Evolutionary conservation across 2,888 invertebrate species (phyloP).

Genomic region (Dolichomitus sp.): DNA sequence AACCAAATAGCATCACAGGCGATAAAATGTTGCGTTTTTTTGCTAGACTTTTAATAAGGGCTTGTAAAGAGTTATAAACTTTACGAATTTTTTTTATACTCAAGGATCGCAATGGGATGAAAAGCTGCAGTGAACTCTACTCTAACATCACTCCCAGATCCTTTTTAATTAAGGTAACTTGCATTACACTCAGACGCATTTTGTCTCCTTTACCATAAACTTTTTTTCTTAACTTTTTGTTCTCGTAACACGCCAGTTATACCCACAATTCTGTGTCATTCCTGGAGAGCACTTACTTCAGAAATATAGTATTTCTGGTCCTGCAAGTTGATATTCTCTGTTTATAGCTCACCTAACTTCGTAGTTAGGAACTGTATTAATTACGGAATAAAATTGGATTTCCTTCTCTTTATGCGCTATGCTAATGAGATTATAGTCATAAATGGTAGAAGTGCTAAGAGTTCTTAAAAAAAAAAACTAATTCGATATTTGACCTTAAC

Average conservation of each 20-base stretch:
- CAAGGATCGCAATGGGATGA: neutral
- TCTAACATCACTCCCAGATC: neutral
- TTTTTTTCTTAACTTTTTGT: slow-evolving; percentile 19
- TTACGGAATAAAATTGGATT: slow-evolving; percentile 13
- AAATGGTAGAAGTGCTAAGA: slow-evolving; percentile 11
- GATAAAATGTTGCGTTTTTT: no score
- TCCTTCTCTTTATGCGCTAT: slow-evolving; percentile 15
- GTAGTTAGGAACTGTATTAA: slow-evolving; percentile 19
- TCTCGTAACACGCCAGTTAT: slow-evolving; percentile 10
- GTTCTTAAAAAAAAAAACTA: neutral
- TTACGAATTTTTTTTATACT: neutral
- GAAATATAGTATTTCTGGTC: slow-evolving; percentile 23
- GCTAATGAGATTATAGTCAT: slow-evolving; percentile 27
- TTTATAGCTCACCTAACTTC: slow-evolving; percentile 2
- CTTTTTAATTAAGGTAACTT: neutral
- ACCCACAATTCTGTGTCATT: neutral
- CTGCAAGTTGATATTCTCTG: neutral
- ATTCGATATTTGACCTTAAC: neutral
- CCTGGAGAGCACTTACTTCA: neutral
- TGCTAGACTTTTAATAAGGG: no score
- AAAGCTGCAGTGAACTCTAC: neutral
- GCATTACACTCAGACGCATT: neutral
- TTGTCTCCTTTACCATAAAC: slow-evolving; percentile 1
- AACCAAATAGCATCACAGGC: no score
- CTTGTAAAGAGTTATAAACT: no score